Conservation (phyloP, 2,888 invertebrate genomes). For the Drosophila ezoana region DNA sequence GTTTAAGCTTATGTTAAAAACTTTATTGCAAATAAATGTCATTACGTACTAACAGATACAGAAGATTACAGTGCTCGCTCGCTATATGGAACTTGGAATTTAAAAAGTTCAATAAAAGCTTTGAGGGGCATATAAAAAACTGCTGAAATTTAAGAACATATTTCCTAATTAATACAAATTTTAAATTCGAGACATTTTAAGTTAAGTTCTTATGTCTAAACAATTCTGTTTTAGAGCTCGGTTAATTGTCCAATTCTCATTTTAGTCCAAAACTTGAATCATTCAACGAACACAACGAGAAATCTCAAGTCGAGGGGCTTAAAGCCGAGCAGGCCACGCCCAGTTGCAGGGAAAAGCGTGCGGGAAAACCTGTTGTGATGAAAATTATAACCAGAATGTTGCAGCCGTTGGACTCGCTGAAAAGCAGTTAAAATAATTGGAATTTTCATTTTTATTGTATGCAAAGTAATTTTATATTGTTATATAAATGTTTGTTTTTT, state of each 20-base stretch:
- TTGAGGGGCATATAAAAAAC: too few relatives aligned
- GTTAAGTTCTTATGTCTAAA: neutral
- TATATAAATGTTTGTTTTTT: conserved; percentile 9
- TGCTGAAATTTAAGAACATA: too few relatives aligned
- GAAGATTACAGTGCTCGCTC: neutral
- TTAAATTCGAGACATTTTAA: too few relatives aligned
- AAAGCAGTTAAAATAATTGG: conserved; percentile 26
- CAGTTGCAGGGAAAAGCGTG: conserved; percentile 14
- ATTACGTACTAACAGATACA: conserved; percentile 43
- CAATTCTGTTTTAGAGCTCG: neutral
- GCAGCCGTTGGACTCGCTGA: conserved; percentile 33
- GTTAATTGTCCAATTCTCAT: conserved; percentile 29
- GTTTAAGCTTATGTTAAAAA: conserved; percentile 45
- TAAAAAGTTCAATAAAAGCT: too few relatives aligned
- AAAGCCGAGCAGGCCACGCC: conserved; percentile 8
- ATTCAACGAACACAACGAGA: conserved; percentile 15
- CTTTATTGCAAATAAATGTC: conserved; percentile 63
- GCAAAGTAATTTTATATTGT: conserved; percentile 4
- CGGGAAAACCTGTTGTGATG: conserved; percentile 73
- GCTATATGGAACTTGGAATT: neutral
- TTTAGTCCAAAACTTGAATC: conserved; percentile 25
- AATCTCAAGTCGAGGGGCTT: neutral
- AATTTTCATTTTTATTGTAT: conserved; percentile 16
- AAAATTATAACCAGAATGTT: conserved; percentile 72
- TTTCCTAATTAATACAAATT: too few relatives aligned